A percentile compares a stretch with the other conserved stretches of the same genome.
These are phyloP conservation scores for Alces alces DNA, from an alignment of 2,113 vertebrate species.

Conservation along the genomic window DNA sequence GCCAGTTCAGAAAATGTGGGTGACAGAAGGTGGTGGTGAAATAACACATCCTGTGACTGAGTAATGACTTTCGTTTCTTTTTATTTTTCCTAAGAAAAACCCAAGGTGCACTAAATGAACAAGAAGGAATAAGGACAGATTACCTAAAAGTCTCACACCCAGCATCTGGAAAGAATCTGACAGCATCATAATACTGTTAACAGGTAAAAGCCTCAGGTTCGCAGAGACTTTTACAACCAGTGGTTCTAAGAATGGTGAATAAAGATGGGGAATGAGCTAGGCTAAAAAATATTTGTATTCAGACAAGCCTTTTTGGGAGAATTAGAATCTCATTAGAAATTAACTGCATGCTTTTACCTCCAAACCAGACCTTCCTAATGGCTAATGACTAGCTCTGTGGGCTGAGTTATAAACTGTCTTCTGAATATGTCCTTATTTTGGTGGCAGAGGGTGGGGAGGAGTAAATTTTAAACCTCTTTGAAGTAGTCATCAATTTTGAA, in stretches of 20 bases:
- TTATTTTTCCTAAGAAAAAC: neutral
- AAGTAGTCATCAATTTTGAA: neutral
- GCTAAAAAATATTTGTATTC: neutral
- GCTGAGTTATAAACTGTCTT: neutral
- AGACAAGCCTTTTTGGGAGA: neutral
- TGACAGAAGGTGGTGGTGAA: neutral
- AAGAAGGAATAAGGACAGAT: neutral
- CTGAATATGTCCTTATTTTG: neutral
- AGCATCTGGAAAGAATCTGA: neutral
- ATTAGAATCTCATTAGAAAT: neutral
- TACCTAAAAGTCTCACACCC: neutral
- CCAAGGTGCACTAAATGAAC: neutral
- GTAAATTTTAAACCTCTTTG: conserved; percentile 15
- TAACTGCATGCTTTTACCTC: neutral
- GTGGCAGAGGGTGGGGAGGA: neutral
- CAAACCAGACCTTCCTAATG: neutral
- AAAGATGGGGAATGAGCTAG: neutral
- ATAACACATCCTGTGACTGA: neutral
- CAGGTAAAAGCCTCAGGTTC: neutral
- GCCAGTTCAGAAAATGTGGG: conserved; percentile 1
- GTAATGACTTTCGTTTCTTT: neutral
- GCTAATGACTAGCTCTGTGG: neutral
- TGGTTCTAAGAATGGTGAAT: neutral
- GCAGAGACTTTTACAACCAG: neutral
- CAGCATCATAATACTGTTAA: neutral